These are phyloP conservation scores for Mobula hypostoma DNA, from an alignment of 2,113 vertebrate species.

Conservation along the genomic window DNA sequence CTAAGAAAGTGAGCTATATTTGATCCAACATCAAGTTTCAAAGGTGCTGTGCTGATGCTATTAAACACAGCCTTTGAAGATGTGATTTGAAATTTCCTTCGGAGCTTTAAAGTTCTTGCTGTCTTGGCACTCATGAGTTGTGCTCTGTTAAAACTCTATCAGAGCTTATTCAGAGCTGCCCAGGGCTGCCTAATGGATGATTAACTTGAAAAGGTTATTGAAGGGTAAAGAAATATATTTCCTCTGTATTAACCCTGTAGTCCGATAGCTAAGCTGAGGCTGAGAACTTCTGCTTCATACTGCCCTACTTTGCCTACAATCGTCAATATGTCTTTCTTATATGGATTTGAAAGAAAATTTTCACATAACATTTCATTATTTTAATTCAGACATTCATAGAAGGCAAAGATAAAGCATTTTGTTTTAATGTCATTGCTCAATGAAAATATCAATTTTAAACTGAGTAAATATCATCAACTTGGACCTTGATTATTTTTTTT, in stretches of 20 bases:
- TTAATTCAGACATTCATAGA: not conserved
- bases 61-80: not conserved
- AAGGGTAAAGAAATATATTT: not conserved
- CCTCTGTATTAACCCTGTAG: not conserved
- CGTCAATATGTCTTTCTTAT: not conserved
- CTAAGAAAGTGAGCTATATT: not conserved
- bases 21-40: not conserved
- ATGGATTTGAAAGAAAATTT: not conserved
- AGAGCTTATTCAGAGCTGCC: not conserved
- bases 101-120: not conserved
- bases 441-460: not conserved
- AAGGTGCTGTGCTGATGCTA: not conserved
- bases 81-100: not conserved
- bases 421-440: not conserved
- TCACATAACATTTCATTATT: not conserved
- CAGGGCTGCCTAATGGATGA: not conserved
- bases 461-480: not conserved
- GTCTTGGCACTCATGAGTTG: not conserved
- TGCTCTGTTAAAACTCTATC: not conserved
- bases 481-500: not conserved
- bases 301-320: not conserved
- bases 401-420: not conserved
- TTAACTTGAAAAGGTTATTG: not conserved
- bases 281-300: not conserved
- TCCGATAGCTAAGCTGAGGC: too few species aligned